phyloP scores from a whole-genome alignment of 2,888 invertebrate species.

The Selenia dentaria region DNA sequence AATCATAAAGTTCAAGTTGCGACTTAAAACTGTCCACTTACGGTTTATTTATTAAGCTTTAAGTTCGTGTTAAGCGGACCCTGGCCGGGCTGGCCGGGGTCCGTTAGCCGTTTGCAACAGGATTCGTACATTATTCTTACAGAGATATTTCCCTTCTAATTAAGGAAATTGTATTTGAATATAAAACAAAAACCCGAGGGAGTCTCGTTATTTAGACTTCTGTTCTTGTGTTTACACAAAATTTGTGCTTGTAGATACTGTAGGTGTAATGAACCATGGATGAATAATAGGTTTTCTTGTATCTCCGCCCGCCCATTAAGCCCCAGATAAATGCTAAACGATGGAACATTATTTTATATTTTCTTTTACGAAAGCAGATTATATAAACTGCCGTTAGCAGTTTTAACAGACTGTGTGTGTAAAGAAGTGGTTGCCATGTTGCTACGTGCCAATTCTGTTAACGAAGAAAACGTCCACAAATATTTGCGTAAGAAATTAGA shows the following conservation, averaged over 20 bases:
- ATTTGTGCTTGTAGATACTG: slow-evolving; percentile 30
- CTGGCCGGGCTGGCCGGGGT: slow-evolving; percentile 26
- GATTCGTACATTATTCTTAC: slow-evolving; percentile 60
- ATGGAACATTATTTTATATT: slow-evolving; percentile 20
- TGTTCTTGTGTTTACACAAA: slow-evolving; percentile 51
- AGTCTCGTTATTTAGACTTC: slow-evolving; percentile 51
- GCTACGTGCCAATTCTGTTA: too few species aligned
- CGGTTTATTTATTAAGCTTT: slow-evolving; percentile 43
- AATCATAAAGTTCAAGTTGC: slow-evolving; percentile 36
- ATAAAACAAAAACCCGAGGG: slow-evolving; percentile 53
- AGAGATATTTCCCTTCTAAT: slow-evolving; percentile 64
- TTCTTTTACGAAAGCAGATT: slow-evolving; percentile 5
- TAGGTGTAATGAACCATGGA: slow-evolving; percentile 34
- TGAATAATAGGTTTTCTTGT: slow-evolving; percentile 34
- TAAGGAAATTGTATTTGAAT: slow-evolving; percentile 70
- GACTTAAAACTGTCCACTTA: slow-evolving; percentile 38
- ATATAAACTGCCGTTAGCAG: not conserved
- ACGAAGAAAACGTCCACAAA: too few species aligned
- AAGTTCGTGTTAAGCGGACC: slow-evolving; percentile 37
- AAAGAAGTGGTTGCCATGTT: too few species aligned
- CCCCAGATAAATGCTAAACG: slow-evolving; percentile 31
- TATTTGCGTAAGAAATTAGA: too few species aligned
- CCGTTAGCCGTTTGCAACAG: slow-evolving; percentile 11
- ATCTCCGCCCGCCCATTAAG: slow-evolving; percentile 27
- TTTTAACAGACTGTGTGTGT: too few species aligned